A percentile compares a stretch with the other conserved stretches of the same genome.
These are phyloP conservation scores for Pongo pygmaeus DNA, from an alignment of 2,113 vertebrate genomes.

Conservation along the genomic window DNA sequence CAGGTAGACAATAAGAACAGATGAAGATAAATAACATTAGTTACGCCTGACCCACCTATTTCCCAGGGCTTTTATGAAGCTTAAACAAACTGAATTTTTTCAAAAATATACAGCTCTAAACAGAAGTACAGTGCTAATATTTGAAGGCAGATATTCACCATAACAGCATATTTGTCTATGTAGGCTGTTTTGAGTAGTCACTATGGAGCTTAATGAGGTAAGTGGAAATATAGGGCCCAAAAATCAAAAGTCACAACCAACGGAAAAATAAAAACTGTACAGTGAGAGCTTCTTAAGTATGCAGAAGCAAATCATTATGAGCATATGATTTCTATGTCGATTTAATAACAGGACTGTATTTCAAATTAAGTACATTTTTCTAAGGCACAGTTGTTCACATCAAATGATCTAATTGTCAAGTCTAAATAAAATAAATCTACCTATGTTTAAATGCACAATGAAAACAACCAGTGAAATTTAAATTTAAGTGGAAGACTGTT, in stretches of 20 bases:
- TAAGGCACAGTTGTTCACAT: neutral
- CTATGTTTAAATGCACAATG: neutral
- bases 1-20: neutral
- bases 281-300: neutral
- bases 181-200: neutral
- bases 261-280: neutral
- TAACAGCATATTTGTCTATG: neutral
- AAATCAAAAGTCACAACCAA: neutral
- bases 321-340: neutral
- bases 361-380: neutral
- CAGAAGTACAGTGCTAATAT: neutral
- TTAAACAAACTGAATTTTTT: neutral
- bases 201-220: neutral
- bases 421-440: neutral
- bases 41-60: neutral
- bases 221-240: neutral
- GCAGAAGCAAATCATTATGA: neutral
- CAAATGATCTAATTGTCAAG: neutral
- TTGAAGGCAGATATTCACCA: neutral
- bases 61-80: neutral
- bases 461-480: neutral
- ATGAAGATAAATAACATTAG: neutral
- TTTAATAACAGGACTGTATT: neutral
- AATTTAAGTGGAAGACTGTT: neutral
- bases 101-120: neutral